Percentiles rank a stretch among this genome's conserved stretches.
These are phyloP conservation scores for Dipus sagitta DNA, from an alignment of 2,797 vertebrate genomes.

Conservation along the genomic window DNA sequence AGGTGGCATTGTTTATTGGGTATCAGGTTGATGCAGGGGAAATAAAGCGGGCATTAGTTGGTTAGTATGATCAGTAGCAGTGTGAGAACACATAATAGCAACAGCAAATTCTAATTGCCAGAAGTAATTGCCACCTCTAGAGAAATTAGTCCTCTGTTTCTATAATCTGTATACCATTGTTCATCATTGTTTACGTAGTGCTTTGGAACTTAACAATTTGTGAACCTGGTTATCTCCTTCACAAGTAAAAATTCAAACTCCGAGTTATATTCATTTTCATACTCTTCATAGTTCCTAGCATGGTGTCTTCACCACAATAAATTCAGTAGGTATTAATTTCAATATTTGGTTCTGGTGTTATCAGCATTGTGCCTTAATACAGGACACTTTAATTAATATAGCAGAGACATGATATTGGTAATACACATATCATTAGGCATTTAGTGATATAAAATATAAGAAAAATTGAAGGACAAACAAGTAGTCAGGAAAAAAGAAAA, in stretches of 20 bases:
- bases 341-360: constrained; percentile 49
- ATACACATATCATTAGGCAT: not conserved
- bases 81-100: constrained; percentile 45
- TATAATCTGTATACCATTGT: not conserved
- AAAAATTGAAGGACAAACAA: constrained; percentile 19
- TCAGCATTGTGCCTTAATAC: constrained; percentile 24
- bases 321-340: constrained; percentile 41
- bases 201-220: not conserved
- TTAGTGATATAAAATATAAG: constrained; percentile 16
- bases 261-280: constrained; percentile 16
- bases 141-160: not conserved
- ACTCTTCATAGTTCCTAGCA: constrained; percentile 6
- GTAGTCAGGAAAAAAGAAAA: not conserved
- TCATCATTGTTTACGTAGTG: not conserved
- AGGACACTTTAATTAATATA: constrained; percentile 21
- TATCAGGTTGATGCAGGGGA: not conserved
- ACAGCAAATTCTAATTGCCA: not conserved
- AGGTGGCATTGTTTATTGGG: not conserved
- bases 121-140: constrained; percentile 9
- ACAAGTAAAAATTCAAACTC: not conserved
- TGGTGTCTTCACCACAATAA: constrained; percentile 12
- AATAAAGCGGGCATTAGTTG: not conserved
- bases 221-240: constrained; percentile 2
- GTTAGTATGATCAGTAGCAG: not conserved
- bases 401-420: not conserved